Base-by-base conservation (phyloP, 1,140 invertebrate genomes). In the Ceratina japonica region DNA sequence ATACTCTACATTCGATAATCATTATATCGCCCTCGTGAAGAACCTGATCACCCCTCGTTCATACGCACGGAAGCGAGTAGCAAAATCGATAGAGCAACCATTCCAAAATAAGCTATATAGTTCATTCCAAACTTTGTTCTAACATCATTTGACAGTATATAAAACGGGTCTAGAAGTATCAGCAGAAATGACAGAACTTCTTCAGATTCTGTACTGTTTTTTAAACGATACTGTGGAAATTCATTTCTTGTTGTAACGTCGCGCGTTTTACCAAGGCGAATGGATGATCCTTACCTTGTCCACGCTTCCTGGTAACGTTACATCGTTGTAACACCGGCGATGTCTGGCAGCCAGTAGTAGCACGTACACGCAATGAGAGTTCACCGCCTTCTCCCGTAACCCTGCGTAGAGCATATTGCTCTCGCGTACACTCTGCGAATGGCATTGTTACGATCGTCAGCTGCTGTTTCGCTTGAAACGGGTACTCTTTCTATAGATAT, bases 401-500 rank as follows among this genome's bases (percentile, higher is more conserved):
- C 70, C 76, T 56, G 70, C 51, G 76, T 72, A 63, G 61, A 64
- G 78, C 77, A 71, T 87, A 80, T 66, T 77, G 73, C 77, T 75
- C 79, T 71, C 75, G 70, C 59, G 51, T 72, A 71, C 72, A 73
- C n/a, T 16, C n/a, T 18, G 68, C 52, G 77, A 75, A 81, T 52
- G 86, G 37, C 52, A 87, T 87, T 87, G 83, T 87, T 87, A 85
- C 86, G 82, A 70, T 71, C 86, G 82, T 87, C 86, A 87, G 85
- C 86, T 87, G 85, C 86, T 85, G 80, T 80, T 80, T 66, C 59
- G 82, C 69, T 85, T 65, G 62, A 49, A 85, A 78, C 76, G 66
- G 79, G 64, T 73, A 79, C 70, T 51, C 49, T 70, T 49, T 72
- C 37, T 44, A 44, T 44, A 44, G 37, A 44, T 62, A 22, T 22